Evolutionary conservation across 2,797 vertebrate genomes (phyloP).

Genomic region (Pantherophis vulpinus): DNA sequence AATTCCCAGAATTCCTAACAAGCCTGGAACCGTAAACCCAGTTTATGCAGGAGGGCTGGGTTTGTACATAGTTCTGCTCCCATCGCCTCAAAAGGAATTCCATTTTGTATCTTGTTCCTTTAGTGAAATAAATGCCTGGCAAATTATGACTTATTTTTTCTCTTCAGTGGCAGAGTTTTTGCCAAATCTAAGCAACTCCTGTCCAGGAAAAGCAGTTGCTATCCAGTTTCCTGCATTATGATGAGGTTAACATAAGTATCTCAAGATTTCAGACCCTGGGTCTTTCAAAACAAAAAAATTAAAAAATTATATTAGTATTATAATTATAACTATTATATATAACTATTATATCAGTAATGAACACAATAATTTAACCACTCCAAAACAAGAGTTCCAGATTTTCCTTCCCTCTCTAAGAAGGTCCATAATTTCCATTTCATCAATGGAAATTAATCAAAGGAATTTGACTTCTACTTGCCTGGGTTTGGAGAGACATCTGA

Average conservation of each 20-base stretch:
- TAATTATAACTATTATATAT: too few species aligned
- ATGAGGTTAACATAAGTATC: not conserved
- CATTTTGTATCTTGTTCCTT: not conserved
- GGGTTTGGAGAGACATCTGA: not conserved
- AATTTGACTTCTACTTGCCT: not conserved
- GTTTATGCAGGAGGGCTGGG: not conserved
- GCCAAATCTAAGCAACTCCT: not conserved
- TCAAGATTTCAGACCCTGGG: not conserved
- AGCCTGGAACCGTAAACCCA: not conserved
- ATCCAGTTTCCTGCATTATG: not conserved
- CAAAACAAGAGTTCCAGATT: not conserved
- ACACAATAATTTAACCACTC: not conserved
- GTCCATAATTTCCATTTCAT: not conserved
- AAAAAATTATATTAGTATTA: too few species aligned
- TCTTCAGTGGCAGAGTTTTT: not conserved
- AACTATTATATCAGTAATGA: not conserved
- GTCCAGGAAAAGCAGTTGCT: too few species aligned
- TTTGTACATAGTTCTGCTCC: not conserved
- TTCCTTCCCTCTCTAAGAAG: not conserved
- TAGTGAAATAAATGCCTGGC: not conserved
- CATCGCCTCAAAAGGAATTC: not conserved
- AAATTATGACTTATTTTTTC: not conserved
- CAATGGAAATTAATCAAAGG: not conserved
- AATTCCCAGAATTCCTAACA: not conserved
- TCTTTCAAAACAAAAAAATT: not conserved